Evolutionary conservation across 2,113 vertebrate genomes (phyloP).

Genomic region (Pteronura brasiliensis): DNA sequence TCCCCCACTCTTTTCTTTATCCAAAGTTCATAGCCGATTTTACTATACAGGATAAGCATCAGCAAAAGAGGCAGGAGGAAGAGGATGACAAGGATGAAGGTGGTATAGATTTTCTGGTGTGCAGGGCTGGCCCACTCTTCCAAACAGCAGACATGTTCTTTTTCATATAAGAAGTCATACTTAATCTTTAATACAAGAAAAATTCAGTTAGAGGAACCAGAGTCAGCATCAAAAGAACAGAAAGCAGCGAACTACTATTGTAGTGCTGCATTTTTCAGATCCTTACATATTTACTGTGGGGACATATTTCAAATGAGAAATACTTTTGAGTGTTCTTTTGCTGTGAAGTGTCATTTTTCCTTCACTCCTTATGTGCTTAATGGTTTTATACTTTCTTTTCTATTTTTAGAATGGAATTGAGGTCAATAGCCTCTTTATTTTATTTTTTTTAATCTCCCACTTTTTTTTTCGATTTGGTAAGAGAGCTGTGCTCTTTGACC

Average conservation of each 20-base stretch:
- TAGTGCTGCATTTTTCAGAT: not conserved
- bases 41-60: conserved; percentile 83
- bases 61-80: conserved; percentile 82
- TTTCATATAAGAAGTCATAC: conserved; percentile 84
- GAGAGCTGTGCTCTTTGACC: not conserved
- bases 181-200: conserved; percentile 79
- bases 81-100: conserved; percentile 82
- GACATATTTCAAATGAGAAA: not conserved
- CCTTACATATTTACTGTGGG: not conserved
- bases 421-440: not conserved
- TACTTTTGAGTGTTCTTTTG: not conserved
- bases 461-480: not conserved
- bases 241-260: not conserved
- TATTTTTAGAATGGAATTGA: not conserved
- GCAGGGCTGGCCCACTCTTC: conserved; percentile 81
- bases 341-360: not conserved
- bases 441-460: not conserved
- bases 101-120: conserved; percentile 81
- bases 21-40: conserved; percentile 85
- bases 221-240: not conserved
- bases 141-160: conserved; percentile 82
- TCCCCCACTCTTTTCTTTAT: conserved; percentile 84
- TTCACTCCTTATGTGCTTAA: not conserved
- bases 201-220: not conserved
- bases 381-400: not conserved